Conservation (phyloP, 2,797 vertebrate species). For the Lerista edwardsae region DNA sequence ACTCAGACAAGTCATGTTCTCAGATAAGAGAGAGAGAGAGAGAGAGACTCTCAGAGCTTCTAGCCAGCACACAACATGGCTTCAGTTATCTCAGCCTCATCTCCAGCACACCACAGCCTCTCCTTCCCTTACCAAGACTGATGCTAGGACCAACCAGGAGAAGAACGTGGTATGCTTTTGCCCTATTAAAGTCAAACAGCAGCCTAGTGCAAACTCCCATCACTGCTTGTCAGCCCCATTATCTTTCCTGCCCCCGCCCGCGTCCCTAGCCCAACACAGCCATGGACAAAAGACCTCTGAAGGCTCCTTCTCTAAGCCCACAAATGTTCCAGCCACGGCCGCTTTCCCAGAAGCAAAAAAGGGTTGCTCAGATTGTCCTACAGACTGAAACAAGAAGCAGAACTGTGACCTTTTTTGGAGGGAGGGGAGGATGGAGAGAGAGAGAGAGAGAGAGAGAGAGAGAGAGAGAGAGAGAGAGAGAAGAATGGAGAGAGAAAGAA, state of each 20-base stretch:
- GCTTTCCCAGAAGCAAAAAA: slow-evolving; percentile 45
- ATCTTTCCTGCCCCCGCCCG: neutral
- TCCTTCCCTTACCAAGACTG: slow-evolving; percentile 36
- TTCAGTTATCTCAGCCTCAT: slow-evolving; percentile 88
- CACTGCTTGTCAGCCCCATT: slow-evolving; percentile 60
- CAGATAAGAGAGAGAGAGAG: slow-evolving; percentile 58
- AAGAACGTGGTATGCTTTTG: slow-evolving; percentile 48
- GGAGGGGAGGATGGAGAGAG: too few relatives aligned
- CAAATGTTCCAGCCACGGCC: slow-evolving; percentile 57
- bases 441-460: neutral
- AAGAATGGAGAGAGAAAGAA: too few relatives aligned
- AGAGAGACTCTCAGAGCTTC: slow-evolving; percentile 74
- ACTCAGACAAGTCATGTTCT: slow-evolving; percentile 79
- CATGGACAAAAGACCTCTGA: slow-evolving; percentile 66
- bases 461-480: neutral
- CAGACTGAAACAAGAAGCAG: slow-evolving; percentile 33
- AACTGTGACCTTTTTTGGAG: slow-evolving; percentile 18
- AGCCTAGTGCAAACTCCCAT: slow-evolving; percentile 50
- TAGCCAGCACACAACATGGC: slow-evolving; percentile 92
- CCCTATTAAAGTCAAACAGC: slow-evolving; percentile 49
- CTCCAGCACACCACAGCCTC: slow-evolving; percentile 74
- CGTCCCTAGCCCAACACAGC: slow-evolving; percentile 46
- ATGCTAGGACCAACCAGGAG: slow-evolving; percentile 56
- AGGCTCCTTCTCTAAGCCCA: slow-evolving; percentile 61
- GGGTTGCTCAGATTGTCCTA: slow-evolving; percentile 67